These are phyloP conservation scores for Hipposideros armiger DNA, from an alignment of 2,113 vertebrate species.

Conservation along the genomic window DNA sequence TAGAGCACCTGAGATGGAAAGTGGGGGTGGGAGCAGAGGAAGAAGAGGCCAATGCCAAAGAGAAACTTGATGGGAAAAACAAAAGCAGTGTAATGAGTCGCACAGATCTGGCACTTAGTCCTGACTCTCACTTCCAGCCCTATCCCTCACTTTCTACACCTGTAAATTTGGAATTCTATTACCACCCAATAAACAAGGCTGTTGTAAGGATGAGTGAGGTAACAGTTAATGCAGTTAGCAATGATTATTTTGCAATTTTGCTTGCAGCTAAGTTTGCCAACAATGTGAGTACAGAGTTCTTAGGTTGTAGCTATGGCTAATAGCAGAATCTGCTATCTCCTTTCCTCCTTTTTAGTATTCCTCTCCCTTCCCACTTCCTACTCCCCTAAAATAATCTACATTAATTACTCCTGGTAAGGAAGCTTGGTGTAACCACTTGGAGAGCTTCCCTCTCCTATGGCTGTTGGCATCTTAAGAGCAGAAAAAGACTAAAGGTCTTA, in stretches of 20 bases:
- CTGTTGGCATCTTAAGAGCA: slow-evolving; percentile 34
- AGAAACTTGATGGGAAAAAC: neutral
- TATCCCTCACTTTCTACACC: neutral
- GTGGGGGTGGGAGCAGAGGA: neutral
- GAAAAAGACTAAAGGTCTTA: neutral
- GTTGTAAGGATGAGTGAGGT: neutral
- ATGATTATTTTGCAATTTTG: slow-evolving; percentile 5
- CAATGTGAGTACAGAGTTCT: neutral
- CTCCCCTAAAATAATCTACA: neutral
- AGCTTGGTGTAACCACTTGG: neutral
- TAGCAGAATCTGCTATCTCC: neutral
- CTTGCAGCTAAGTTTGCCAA: neutral
- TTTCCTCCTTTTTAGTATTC: neutral
- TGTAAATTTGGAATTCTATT: neutral
- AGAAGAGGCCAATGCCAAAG: neutral
- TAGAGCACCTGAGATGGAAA: neutral
- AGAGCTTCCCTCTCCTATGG: neutral
- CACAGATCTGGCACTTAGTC: neutral
- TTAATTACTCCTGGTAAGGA: neutral
- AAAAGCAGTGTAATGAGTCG: neutral
- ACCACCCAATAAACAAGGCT: neutral
- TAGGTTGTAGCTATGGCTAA: neutral
- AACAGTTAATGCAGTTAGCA: neutral
- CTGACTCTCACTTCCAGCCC: neutral
- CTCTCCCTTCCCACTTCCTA: neutral